Conservation (phyloP, 2,113 vertebrate species). For the Neopipo cinnamomea region DNA sequence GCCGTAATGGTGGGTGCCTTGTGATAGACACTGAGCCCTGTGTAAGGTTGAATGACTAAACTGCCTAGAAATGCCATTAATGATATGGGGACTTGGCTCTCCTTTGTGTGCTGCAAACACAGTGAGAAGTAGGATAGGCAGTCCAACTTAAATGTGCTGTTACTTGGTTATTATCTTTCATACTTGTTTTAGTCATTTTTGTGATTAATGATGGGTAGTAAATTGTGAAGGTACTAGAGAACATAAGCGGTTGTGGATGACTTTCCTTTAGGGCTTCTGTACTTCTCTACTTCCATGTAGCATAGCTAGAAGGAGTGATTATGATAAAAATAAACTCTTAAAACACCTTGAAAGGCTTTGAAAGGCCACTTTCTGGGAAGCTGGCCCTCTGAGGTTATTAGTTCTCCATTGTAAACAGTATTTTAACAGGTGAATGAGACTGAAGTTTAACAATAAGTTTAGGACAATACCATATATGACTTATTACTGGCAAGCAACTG, state of each 20-base stretch:
- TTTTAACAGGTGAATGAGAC: neutral
- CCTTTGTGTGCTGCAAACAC: neutral
- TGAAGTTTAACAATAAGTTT: neutral
- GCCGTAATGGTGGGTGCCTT: rapidly evolving
- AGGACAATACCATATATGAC: neutral
- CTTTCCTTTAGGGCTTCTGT: rapidly evolving
- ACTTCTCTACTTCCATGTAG: rapidly evolving
- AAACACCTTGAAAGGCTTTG: neutral
- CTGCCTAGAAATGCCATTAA: neutral
- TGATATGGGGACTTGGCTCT: neutral
- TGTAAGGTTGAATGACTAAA: neutral
- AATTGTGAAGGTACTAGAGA: neutral
- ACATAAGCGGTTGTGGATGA: neutral
- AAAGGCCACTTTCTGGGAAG: neutral
- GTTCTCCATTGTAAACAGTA: neutral
- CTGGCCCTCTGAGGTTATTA: neutral
- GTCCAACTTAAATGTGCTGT: neutral
- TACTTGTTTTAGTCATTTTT: neutral
- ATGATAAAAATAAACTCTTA: neutral
- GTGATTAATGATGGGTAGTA: neutral
- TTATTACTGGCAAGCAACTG: neutral
- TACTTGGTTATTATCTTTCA: neutral
- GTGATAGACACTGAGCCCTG: neutral
- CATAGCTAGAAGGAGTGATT: neutral
- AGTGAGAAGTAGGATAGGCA: neutral